phyloP scores from a whole-genome alignment of 2,797 vertebrate genomes.

The Pangasius sanitwongsei region DNA sequence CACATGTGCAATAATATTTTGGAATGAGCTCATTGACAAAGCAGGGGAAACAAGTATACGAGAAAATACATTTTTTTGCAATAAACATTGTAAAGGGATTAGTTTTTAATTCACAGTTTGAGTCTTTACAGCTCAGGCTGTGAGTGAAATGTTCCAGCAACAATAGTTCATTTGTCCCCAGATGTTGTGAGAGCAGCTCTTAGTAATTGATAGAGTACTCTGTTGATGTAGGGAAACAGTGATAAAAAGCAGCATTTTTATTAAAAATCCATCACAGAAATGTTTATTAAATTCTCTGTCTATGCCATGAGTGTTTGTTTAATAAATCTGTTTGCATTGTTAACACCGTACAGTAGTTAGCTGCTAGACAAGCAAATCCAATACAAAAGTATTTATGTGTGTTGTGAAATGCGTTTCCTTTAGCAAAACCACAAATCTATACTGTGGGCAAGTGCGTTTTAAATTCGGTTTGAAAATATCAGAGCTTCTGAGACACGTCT shows the following conservation, averaged over 20 bases:
- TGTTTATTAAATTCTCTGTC: conserved; percentile 66
- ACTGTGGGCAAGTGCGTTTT: background rate
- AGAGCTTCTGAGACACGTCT: background rate
- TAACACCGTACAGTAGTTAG: conserved; percentile 58
- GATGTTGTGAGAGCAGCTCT: conserved; percentile 56
- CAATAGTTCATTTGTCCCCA: conserved; percentile 46
- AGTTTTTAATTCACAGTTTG: background rate
- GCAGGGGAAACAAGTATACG: background rate
- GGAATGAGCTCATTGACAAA: conserved; percentile 34
- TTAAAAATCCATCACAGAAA: conserved; percentile 61
- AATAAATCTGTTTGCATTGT: conserved; percentile 65
- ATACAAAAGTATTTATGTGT: background rate
- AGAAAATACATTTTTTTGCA: background rate
- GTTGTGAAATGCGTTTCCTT: background rate
- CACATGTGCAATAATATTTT: conserved; percentile 21
- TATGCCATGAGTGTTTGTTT: conserved; percentile 61
- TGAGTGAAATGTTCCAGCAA: conserved; percentile 29
- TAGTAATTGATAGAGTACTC: conserved; percentile 65
- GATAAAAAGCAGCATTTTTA: conserved; percentile 59
- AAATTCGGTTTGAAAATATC: conserved; percentile 4
- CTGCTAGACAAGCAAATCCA: conserved; percentile 34
- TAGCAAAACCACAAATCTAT: background rate
- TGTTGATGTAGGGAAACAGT: conserved; percentile 66
- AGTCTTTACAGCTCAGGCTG: background rate
- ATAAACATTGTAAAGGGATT: conserved; percentile 13